A percentile compares a stretch with the other conserved stretches of the same genome.
Conservation (phyloP, 2,888 invertebrate genomes). For the Phyllotreta cruciferae region DNA sequence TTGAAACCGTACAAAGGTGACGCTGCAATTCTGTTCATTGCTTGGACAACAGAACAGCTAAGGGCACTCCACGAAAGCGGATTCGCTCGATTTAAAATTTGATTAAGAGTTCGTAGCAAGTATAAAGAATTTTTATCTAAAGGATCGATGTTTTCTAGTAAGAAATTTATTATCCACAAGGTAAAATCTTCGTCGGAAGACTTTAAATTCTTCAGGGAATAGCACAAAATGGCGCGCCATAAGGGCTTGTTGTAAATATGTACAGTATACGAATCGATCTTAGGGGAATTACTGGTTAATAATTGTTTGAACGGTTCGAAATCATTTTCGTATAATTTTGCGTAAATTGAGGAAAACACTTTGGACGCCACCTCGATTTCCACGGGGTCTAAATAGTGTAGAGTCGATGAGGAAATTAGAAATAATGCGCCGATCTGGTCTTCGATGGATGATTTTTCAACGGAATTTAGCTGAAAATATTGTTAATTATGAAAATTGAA, state of each 20-base stretch:
- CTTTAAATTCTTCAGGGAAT: constrained; percentile 27
- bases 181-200: constrained; percentile 31
- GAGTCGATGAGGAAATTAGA: constrained; percentile 29
- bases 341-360: constrained; percentile 25
- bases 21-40: constrained; percentile 38
- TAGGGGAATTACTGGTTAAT: constrained; percentile 8
- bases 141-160: constrained; percentile 30
- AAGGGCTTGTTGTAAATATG: constrained; percentile 14
- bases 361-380: constrained; percentile 38
- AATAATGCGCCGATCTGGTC: constrained; percentile 35
- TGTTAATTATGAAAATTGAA: not conserved
- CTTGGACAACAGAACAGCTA: constrained; percentile 36
- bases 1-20: constrained; percentile 44
- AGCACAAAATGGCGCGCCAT: constrained; percentile 14
- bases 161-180: constrained; percentile 16
- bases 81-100: constrained; percentile 39
- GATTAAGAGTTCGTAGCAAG: constrained; percentile 40
- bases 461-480: constrained; percentile 1
- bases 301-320: constrained; percentile 9
- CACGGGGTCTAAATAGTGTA: constrained; percentile 26
- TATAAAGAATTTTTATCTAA: constrained; percentile 38
- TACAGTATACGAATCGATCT: constrained; percentile 3
- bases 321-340: constrained; percentile 23
- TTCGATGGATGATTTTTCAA: constrained; percentile 1
- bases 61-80: constrained; percentile 32